Base-by-base conservation (phyloP, 2,888 invertebrate species). In the Lycia hirtaria region DNA sequence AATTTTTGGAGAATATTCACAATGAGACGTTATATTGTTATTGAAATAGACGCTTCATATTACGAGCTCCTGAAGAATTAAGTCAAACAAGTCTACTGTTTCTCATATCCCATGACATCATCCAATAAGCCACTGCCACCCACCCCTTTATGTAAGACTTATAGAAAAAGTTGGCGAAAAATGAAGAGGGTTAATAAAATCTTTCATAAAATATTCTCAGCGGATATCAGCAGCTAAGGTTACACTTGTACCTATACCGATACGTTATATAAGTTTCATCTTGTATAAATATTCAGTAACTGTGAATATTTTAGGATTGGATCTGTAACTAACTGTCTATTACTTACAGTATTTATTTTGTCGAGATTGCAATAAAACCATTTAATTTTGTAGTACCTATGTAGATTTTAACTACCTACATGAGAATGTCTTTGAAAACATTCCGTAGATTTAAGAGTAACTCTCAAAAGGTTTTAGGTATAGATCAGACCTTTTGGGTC, bases 141-240 rank as follows among this genome's bases (percentile, higher is more conserved):
- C 22, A 14, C 45, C 26, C 24, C 6, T 14, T 15, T 10, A 35
- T 15, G 20, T 33, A 9, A 35, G 7, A 35, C 17, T 33, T n/a
- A 47, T 15, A 35, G 10, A 47, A 14, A 38, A 32, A 35, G 6
- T 24, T 17, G 35, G n/a, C 47, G 35, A 35, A 24, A 45, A 4
- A 47, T 35, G 47, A 47, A 24, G 35, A 24, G n/a, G 35, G 35
- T 24, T 35, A 47, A 35, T 47, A 47, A 47, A 24, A 47, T 35
- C 19, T 33, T 47, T 47, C 47, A 33, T 35, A 35, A 47, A 35
- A 47, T 47, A 47, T 47, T 47, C 47, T n/a, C n/a, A 10, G 33
- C 10, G 17, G 24, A 47, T 35, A 24, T 24, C 15, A 45, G 24
- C 22, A 14, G 15, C 15, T 41, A 26, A n/a, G 5, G 22, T 45